A percentile compares a stretch with the other conserved stretches of the same genome.
Evolutionary conservation across 2,797 vertebrate genomes (phyloP).

Genomic region (Notoglanidium macrostoma): DNA sequence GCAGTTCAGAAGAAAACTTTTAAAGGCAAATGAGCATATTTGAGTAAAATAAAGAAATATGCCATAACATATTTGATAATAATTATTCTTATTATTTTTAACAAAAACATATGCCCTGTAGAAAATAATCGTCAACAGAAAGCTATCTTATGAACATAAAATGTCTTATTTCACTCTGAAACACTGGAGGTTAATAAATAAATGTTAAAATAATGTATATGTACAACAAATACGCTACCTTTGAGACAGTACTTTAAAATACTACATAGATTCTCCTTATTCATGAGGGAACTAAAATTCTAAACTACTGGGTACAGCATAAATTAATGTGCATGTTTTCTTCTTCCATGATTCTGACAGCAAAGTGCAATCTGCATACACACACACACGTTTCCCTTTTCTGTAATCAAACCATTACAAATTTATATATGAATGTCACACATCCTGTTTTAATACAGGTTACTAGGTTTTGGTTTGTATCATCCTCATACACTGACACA

Average conservation of each 20-base stretch:
- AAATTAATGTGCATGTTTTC: constrained; percentile 41
- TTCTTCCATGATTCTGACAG: constrained; percentile 40
- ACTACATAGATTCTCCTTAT: background rate
- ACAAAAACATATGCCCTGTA: constrained; percentile 54
- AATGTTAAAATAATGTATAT: constrained; percentile 20
- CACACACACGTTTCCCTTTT: constrained; percentile 28
- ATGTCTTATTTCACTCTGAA: constrained; percentile 44
- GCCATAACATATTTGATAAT: background rate
- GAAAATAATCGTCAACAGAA: constrained; percentile 68
- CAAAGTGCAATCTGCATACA: constrained; percentile 53
- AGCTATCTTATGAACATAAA: constrained; percentile 65
- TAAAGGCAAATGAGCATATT: constrained; percentile 37
- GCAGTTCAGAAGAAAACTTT: constrained; percentile 46
- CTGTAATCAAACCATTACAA: constrained; percentile 31
- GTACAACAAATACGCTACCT: constrained; percentile 34
- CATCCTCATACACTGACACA: background rate
- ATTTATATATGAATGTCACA: constrained; percentile 28
- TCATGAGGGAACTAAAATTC: constrained; percentile 9
- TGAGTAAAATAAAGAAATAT: constrained; percentile 19
- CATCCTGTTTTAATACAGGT: constrained; percentile 4
- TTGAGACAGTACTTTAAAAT: constrained; percentile 14
- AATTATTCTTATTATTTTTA: constrained; percentile 33
- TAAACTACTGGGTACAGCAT: constrained; percentile 32
- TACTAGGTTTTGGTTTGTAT: constrained; percentile 27
- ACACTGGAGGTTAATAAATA: constrained; percentile 28